These are phyloP conservation scores for Leptura quadrifasciata DNA, from an alignment of 2,888 invertebrate genomes.

Conservation along the genomic window DNA sequence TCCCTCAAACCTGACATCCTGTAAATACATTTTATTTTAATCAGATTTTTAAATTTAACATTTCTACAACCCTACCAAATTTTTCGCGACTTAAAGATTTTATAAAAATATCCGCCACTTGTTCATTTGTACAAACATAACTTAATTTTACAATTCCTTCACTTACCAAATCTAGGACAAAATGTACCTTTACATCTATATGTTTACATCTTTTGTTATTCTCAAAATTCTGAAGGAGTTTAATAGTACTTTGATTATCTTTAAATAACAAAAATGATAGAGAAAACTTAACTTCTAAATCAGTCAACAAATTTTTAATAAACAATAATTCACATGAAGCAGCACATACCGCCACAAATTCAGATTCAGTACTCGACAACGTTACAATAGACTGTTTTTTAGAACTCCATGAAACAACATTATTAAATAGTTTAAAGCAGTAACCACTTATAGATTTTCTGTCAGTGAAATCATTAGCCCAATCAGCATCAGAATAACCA, in stretches of 20 bases:
- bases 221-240: background rate
- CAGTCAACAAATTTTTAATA: background rate
- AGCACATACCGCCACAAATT: conserved; percentile 22
- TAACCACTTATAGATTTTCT: conserved; percentile 48
- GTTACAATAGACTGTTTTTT: conserved; percentile 18
- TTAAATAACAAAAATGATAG: no score
- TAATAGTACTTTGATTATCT: conserved; percentile 6
- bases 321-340: conserved; percentile 12
- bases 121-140: conserved; percentile 1
- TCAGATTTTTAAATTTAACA: background rate
- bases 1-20: conserved; percentile 8
- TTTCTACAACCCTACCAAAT: background rate
- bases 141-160: background rate
- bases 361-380: conserved; percentile 15
- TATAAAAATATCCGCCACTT: background rate
- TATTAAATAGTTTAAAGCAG: conserved; percentile 20
- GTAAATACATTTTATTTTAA: background rate
- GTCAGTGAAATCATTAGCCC: conserved; percentile 46
- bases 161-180: conserved; percentile 9
- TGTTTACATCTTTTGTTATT: conserved; percentile 14
- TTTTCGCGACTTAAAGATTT: conserved; percentile 1
- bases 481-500: conserved; percentile 48
- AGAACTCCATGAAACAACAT: background rate
- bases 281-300: background rate
- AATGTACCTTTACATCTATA: conserved; percentile 4